These are phyloP conservation scores for Stigmatopora nigra DNA, from an alignment of 2,113 vertebrate species.

Conservation along the genomic window DNA sequence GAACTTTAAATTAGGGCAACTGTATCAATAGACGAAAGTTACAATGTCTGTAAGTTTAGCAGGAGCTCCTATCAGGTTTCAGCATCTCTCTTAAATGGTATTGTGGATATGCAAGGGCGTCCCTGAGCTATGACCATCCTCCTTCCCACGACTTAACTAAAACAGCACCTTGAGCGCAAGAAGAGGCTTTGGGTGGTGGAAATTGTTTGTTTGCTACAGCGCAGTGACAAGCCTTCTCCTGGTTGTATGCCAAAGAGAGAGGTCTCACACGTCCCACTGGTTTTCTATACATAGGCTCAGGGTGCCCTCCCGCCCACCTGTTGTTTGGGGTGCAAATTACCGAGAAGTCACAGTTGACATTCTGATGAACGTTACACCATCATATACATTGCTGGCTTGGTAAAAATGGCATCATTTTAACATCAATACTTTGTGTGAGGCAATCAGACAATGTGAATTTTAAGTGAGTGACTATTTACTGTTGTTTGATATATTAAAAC, in stretches of 20 bases:
- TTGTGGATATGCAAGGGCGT: conserved; percentile 12
- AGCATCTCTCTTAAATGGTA: conserved; percentile 40
- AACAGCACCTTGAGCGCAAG: conserved; percentile 2
- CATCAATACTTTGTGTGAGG: not conserved
- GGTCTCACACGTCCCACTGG: conserved; percentile 16
- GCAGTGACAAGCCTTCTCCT: conserved; percentile 7
- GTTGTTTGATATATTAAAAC: not conserved
- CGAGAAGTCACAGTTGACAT: conserved; percentile 28
- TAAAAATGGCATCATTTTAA: not conserved
- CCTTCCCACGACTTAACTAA: conserved; percentile 9
- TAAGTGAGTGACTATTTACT: no score
- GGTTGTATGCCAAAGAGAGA: conserved; percentile 32
- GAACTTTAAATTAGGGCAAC: conserved; percentile 10
- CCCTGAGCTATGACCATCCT: conserved; percentile 22
- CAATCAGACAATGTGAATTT: not conserved
- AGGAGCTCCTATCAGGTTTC: conserved; percentile 44
- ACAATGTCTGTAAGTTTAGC: conserved; percentile 31
- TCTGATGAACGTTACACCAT: conserved; percentile 7
- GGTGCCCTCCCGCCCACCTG: conserved; percentile 8
- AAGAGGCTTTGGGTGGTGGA: conserved; percentile 19
- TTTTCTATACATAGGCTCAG: conserved; percentile 44
- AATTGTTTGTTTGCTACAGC: conserved; percentile 43
- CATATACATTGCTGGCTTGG: conserved; percentile 1
- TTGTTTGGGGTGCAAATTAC: conserved; percentile 34
- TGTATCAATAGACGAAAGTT: conserved; percentile 36